Percentiles rank a stretch among this genome's conserved stretches.
phyloP scores from a whole-genome alignment of 2,797 vertebrate species.

The Delichon dasypus region DNA sequence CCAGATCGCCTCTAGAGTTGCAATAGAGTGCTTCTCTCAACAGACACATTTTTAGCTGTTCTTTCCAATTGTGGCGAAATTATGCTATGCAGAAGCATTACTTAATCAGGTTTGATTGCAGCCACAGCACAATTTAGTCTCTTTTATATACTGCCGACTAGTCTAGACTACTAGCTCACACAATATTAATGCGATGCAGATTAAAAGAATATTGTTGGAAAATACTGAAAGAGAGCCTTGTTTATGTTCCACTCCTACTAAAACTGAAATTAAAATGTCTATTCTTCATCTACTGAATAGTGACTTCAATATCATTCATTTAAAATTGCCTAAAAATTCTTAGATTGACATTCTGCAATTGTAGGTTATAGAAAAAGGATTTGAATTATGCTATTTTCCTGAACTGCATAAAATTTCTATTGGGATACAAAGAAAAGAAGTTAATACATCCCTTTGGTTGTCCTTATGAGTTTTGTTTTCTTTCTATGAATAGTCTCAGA shows the following conservation, averaged over 20 bases:
- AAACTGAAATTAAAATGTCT: constrained; percentile 55
- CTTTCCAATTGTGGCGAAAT: constrained; percentile 27
- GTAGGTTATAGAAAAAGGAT: not conserved
- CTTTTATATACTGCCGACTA: not conserved
- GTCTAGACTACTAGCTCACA: constrained; percentile 55
- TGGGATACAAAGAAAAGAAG: not conserved
- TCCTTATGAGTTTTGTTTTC: not conserved
- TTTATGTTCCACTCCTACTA: constrained; percentile 45
- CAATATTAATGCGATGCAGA: constrained; percentile 41
- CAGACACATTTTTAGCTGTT: constrained; percentile 1
- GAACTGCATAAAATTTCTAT: not conserved
- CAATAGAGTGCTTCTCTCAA: not conserved
- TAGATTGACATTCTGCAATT: constrained; percentile 33
- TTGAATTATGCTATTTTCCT: constrained; percentile 14
- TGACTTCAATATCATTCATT: constrained; percentile 32
- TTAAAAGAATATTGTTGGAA: constrained; percentile 51
- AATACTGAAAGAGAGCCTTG: constrained; percentile 36
- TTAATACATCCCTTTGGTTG: not conserved
- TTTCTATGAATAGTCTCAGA: not conserved
- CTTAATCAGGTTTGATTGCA: constrained; percentile 63
- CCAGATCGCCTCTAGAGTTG: not conserved
- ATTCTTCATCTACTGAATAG: constrained; percentile 53
- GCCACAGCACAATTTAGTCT: constrained; percentile 30
- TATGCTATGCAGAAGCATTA: constrained; percentile 29
- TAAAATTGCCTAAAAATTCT: constrained; percentile 28